Evolutionary conservation across 2,888 invertebrate species (phyloP).

Genomic region (Hedychridium roseum): DNA sequence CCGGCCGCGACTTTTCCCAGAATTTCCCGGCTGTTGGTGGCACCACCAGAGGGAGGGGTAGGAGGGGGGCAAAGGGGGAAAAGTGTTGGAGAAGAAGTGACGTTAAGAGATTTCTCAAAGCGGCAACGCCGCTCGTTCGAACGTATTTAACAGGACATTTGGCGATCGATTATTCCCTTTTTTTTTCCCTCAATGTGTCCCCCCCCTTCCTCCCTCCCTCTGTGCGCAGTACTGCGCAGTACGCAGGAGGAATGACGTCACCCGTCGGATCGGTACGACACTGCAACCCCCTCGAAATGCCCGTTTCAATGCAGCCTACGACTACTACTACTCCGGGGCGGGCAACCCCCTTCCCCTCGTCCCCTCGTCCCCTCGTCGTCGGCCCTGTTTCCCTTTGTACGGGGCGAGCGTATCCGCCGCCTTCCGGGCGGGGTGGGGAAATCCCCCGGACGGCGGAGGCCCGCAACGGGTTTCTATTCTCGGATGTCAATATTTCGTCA

Average conservation of each 20-base stretch:
- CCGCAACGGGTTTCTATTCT: conserved; percentile 57
- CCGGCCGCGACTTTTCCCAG: no score
- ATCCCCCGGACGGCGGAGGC: conserved; percentile 31
- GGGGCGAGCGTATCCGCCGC: no score
- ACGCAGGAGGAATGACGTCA: conserved; percentile 47
- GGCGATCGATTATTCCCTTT: conserved; percentile 12
- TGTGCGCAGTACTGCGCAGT: conserved; percentile 4
- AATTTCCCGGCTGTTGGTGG: no score
- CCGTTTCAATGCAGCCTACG: conserved; percentile 35
- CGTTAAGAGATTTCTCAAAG: conserved; percentile 1
- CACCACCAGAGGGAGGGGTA: conserved; percentile 20
- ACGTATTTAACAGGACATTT: conserved; percentile 10
- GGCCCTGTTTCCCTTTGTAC: no score
- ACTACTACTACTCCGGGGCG: conserved; percentile 25
- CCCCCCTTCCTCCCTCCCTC: conserved; percentile 11
- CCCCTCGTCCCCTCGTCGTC: conserved; percentile 21
- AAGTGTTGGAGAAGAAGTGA: conserved; percentile 12
- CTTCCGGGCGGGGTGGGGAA: no score
- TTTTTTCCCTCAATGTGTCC: conserved; percentile 20
- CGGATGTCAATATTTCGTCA: conserved; percentile 63
- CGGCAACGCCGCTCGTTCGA: not conserved
- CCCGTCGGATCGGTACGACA: conserved; percentile 12
- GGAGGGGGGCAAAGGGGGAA: conserved; percentile 1
- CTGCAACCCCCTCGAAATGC: conserved; percentile 40
- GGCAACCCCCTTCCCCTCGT: conserved; percentile 53